Percentiles rank a stretch among this genome's conserved stretches.
phyloP scores from a whole-genome alignment of 37 sponge, comb jelly and placozoan genomes.

The Tethya wilhelma region DNA sequence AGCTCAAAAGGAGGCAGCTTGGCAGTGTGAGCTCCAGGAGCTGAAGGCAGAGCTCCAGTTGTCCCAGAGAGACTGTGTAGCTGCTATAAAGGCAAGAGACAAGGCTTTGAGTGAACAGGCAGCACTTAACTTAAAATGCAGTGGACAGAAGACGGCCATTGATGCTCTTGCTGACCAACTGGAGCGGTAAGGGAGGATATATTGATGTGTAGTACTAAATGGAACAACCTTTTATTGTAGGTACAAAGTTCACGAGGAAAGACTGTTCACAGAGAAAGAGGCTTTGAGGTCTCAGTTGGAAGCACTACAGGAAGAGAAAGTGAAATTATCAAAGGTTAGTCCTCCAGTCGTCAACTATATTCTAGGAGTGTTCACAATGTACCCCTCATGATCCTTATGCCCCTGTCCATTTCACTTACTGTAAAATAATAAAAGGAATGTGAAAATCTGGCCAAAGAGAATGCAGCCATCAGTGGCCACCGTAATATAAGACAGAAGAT shows the following conservation, averaged over 20 bases:
- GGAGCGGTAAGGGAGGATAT: slow-evolving; percentile 31
- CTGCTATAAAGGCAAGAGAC: not conserved
- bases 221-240: slow-evolving; percentile 10
- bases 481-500: slow-evolving; percentile 81
- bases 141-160: not conserved
- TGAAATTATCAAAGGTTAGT: slow-evolving; percentile 68
- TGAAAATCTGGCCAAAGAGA: slow-evolving; percentile 65
- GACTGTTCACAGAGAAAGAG: slow-evolving; percentile 67
- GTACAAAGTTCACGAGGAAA: slow-evolving; percentile 58
- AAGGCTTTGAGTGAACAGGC: not conserved
- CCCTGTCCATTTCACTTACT: not conserved
- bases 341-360: no score
- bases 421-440: slow-evolving; percentile 59
- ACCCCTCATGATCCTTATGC: no score
- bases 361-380: no score
- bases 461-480: slow-evolving; percentile 75
- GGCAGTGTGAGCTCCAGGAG: not conserved
- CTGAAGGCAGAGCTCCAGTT: slow-evolving; percentile 7
- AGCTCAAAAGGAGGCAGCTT: not conserved
- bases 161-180: slow-evolving; percentile 53
- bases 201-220: not conserved
- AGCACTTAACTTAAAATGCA: not conserved
- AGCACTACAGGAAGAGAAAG: slow-evolving; percentile 69
- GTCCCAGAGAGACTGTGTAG: slow-evolving; percentile 1
- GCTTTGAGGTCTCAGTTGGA: slow-evolving; percentile 65